Conservation (phyloP, 2,797 vertebrate species). For the Lepilemur ruficaudatus region DNA sequence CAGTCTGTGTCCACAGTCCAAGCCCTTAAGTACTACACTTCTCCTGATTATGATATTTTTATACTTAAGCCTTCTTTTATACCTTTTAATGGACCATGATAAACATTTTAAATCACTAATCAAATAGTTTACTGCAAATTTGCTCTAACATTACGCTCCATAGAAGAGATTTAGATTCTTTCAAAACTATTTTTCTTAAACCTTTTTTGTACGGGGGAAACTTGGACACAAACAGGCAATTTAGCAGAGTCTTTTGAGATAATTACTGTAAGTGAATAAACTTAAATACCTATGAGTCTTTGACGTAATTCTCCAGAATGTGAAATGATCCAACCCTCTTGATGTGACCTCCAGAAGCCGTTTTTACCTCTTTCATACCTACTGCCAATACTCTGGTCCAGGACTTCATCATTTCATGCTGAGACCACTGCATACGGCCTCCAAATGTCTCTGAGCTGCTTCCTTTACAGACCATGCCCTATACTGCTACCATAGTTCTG, state of each 20-base stretch:
- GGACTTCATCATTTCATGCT: background rate
- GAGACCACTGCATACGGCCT: background rate
- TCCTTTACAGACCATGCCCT: background rate
- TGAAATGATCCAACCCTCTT: background rate
- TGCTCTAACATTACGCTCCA: background rate
- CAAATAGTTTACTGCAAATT: conserved; percentile 30
- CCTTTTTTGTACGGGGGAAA: background rate
- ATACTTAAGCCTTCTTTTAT: background rate
- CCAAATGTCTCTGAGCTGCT: background rate
- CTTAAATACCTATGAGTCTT: background rate
- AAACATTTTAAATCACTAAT: background rate
- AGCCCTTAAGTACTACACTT: background rate
- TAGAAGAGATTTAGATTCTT: background rate
- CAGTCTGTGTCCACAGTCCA: background rate
- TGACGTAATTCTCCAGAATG: background rate
- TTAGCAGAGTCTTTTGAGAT: background rate
- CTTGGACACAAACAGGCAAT: background rate
- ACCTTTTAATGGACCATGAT: background rate
- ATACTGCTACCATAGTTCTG: background rate
- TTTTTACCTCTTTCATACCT: background rate
- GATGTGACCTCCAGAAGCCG: background rate
- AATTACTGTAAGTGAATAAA: background rate
- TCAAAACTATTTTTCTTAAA: background rate
- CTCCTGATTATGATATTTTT: background rate
- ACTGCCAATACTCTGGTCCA: background rate